Percentiles rank a stretch among this genome's conserved stretches.
phyloP scores from a whole-genome alignment of 2,888 invertebrate species.

The Yponomeuta evonymella region DNA sequence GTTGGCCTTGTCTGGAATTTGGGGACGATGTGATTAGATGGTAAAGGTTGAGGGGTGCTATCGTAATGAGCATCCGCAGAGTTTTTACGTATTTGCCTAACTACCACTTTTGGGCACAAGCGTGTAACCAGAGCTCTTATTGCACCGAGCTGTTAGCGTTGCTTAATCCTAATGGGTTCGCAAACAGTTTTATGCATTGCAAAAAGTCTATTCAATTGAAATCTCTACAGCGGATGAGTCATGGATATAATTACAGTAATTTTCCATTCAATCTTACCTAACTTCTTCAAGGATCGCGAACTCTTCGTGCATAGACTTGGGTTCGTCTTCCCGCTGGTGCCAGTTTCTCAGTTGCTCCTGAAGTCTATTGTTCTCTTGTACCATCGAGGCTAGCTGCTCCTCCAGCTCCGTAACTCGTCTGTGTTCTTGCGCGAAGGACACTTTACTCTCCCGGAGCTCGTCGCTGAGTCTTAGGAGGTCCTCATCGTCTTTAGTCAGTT shows the following conservation, averaged over 20 bases:
- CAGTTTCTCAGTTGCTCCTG: constrained; percentile 81
- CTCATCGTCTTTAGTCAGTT: constrained; percentile 70
- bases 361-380: constrained; percentile 82
- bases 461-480: constrained; percentile 77
- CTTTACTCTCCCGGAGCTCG: constrained; percentile 82
- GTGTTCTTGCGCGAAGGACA: constrained; percentile 82
- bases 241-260: neutral
- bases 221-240: constrained; percentile 1
- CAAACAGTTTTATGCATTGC: neutral
- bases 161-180: constrained; percentile 1
- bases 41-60: neutral
- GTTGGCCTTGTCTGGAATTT: constrained; percentile 83
- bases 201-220: constrained; percentile 6
- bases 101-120: too few species aligned
- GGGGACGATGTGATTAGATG: neutral
- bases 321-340: constrained; percentile 82
- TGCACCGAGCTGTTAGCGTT: neutral
- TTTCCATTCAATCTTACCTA: constrained; percentile 68
- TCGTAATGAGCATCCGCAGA: neutral
- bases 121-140: neutral
- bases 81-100: too few species aligned
- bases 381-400: constrained; percentile 83
- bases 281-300: constrained; percentile 90
- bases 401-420: constrained; percentile 84
- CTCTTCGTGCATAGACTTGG: constrained; percentile 89